Conservation (phyloP, 2,888 invertebrate genomes). For the Hydropsyche betteni region DNA sequence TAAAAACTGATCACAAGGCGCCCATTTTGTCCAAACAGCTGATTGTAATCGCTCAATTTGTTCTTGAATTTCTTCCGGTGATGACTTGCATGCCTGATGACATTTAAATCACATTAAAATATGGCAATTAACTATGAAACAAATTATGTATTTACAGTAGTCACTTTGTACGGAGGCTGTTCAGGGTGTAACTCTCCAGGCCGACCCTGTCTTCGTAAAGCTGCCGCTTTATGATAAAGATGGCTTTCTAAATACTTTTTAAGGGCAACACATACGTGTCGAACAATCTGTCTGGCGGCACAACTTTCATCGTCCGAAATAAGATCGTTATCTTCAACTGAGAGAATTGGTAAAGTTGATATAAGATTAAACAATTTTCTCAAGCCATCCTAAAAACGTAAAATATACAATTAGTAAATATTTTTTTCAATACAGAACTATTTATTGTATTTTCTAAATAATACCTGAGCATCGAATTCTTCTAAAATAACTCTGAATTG, state of each 20-base stretch:
- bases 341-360: conserved; percentile 84
- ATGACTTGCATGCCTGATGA: conserved; percentile 69
- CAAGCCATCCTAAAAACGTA: conserved; percentile 81
- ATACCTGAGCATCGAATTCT: conserved; percentile 83
- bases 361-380: conserved; percentile 94
- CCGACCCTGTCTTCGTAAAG: conserved; percentile 61
- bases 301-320: conserved; percentile 78
- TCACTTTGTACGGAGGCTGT: conserved; percentile 63
- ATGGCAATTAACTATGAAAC: not conserved
- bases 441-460: conserved; percentile 31
- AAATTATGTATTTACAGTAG: not conserved
- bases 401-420: not conserved
- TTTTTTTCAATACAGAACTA: not conserved
- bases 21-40: conserved; percentile 79
- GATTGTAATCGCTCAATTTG: conserved; percentile 84
- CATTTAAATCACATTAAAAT: not conserved
- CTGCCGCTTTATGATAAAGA: conserved; percentile 65
- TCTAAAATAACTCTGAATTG: conserved; percentile 92
- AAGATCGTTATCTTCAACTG: conserved; percentile 71
- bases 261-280: conserved; percentile 83
- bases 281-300: conserved; percentile 81
- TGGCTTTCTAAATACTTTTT: conserved; percentile 92
- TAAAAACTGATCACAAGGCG: conserved; percentile 87
- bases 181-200: conserved; percentile 57
- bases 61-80: conserved; percentile 84